Conservation (phyloP, 2,113 vertebrate species). For the Meriones unguiculatus region DNA sequence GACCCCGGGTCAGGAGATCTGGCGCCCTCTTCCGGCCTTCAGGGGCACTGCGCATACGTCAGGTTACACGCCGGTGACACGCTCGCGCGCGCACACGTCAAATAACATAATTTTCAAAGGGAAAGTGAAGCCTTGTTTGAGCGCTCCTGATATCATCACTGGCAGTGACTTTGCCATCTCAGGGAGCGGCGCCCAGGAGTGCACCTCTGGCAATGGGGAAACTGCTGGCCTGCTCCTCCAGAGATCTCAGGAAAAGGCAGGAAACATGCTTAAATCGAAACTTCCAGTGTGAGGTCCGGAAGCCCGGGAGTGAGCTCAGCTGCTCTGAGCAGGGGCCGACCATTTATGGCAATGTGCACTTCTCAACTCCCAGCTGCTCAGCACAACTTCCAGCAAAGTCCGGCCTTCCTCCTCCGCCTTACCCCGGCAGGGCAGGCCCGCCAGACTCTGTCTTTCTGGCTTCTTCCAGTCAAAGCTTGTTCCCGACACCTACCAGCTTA, state of each 20-base stretch:
- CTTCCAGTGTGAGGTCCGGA: not conserved
- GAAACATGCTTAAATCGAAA: conserved; percentile 28
- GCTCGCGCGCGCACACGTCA: too few relatives aligned
- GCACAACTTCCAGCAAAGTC: not conserved
- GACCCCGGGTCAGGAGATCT: not conserved
- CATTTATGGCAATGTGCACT: conserved; percentile 37
- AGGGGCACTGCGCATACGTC: not conserved
- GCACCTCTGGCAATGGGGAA: not conserved
- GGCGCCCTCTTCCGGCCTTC: not conserved
- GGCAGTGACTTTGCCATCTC: not conserved
- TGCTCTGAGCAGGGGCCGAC: conserved; percentile 5
- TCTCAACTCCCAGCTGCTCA: not conserved
- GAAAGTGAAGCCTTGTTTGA: not conserved
- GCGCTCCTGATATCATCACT: not conserved
- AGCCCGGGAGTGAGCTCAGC: conserved; percentile 3
- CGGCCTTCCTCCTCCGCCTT: not conserved
- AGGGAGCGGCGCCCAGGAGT: not conserved
- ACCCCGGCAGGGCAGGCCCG: not conserved
- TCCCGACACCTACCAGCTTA: not conserved
- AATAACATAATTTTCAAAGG: not conserved
- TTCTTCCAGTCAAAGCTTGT: not conserved
- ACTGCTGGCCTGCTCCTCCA: conserved; percentile 10
- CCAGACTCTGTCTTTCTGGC: not conserved
- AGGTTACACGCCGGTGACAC: too few relatives aligned
- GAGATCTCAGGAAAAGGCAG: conserved; percentile 40